Percentiles rank a stretch among this genome's conserved stretches.
phyloP scores from a whole-genome alignment of 1,140 invertebrate genomes.

The Cydia pomonella region DNA sequence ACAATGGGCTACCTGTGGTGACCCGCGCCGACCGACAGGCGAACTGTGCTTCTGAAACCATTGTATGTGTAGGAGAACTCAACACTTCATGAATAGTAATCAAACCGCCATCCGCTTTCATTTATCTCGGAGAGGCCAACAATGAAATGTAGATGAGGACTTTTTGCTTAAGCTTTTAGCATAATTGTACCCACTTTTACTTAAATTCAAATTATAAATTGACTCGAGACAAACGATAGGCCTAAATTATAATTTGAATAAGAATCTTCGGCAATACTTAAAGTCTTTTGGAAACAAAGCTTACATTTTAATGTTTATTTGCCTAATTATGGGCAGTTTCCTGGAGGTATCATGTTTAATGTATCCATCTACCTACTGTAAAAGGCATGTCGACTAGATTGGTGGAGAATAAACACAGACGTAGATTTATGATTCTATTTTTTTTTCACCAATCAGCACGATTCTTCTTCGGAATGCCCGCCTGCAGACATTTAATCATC shows the following conservation, averaged over 20 bases:
- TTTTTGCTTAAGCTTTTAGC: slow-evolving; percentile 60
- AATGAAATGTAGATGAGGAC: slow-evolving; percentile 70
- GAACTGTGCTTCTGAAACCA: slow-evolving; percentile 47
- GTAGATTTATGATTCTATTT: too few species aligned
- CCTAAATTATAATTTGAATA: slow-evolving; percentile 37
- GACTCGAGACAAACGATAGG: slow-evolving; percentile 41
- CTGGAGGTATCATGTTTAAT: background rate
- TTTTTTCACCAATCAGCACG: too few species aligned
- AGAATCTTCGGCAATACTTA: slow-evolving; percentile 15
- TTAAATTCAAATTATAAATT: slow-evolving; percentile 49
- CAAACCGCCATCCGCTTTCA: slow-evolving; percentile 57
- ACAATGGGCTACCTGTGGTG: slow-evolving; percentile 11
- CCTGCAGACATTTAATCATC: too few species aligned
- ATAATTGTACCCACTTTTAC: slow-evolving; percentile 55
- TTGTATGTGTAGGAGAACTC: slow-evolving; percentile 50
- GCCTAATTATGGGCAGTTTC: background rate
- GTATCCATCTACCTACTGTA: too few species aligned
- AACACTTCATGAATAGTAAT: slow-evolving; percentile 72
- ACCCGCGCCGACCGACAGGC: background rate
- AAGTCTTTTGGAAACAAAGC: slow-evolving; percentile 29
- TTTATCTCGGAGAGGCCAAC: slow-evolving; percentile 56
- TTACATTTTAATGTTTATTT: slow-evolving; percentile 13
- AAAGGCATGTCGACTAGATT: too few species aligned
- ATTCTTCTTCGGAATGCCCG: too few species aligned
- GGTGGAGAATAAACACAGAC: too few species aligned